phyloP scores from a whole-genome alignment of 2,113 vertebrate genomes.

The Cephalophus harveyi region DNA sequence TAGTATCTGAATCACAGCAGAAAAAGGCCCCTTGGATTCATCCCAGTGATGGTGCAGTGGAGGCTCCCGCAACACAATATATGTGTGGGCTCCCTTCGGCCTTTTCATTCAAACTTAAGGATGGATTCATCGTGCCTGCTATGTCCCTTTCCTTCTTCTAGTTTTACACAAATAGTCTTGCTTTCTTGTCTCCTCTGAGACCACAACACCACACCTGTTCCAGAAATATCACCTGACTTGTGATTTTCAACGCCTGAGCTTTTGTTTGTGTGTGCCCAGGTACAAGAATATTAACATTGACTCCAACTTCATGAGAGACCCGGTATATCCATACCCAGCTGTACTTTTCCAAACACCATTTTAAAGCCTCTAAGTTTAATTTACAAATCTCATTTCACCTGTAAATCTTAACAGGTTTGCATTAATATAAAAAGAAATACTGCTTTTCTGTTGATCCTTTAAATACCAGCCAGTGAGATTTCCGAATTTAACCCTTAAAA shows the following conservation, averaged over 20 bases:
- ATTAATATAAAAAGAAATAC: neutral
- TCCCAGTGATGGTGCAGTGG: neutral
- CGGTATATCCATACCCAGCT: neutral
- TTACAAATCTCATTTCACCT: neutral
- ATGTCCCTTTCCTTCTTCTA: neutral
- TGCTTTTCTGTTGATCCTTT: neutral
- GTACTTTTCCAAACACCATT: neutral
- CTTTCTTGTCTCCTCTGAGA: neutral
- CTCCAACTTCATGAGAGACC: neutral
- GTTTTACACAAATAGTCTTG: neutral
- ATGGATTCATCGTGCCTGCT: neutral
- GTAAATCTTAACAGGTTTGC: neutral
- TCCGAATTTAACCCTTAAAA: neutral
- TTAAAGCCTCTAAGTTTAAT: neutral
- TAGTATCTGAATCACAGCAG: neutral
- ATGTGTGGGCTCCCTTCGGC: neutral
- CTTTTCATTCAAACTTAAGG: neutral
- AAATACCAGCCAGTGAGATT: neutral
- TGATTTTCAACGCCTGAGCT: neutral
- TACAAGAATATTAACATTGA: neutral
- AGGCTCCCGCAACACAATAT: neutral
- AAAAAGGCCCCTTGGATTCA: neutral
- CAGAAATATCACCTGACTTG: neutral
- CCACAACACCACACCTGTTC: neutral
- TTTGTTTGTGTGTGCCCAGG: neutral